phyloP scores from a whole-genome alignment of 1,140 invertebrate species.

The Diabrotica virgifera region DNA sequence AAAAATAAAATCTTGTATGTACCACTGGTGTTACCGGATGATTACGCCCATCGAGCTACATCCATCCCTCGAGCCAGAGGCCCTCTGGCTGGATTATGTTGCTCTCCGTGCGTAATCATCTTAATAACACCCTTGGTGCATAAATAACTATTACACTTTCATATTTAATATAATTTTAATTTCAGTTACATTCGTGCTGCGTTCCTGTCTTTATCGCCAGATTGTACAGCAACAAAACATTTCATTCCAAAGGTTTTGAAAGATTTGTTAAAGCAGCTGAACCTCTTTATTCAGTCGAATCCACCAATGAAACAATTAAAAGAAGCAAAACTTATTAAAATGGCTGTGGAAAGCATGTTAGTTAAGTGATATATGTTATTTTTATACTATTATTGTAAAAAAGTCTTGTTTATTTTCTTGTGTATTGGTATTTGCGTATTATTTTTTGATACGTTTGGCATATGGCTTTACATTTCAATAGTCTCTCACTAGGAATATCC shows the following conservation, averaged over 20 bases:
- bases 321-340: slow-evolving; percentile 74
- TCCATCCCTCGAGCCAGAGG: too few relatives aligned
- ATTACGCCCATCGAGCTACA: too few relatives aligned
- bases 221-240: slow-evolving; percentile 74
- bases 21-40: too few relatives aligned
- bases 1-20: too few relatives aligned
- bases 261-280: slow-evolving; percentile 71
- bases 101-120: too few relatives aligned
- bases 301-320: slow-evolving; percentile 66
- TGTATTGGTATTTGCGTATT: neutral
- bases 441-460: neutral
- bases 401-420: slow-evolving; percentile 4
- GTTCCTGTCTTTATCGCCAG: slow-evolving; percentile 75
- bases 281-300: slow-evolving; percentile 64
- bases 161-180: slow-evolving; percentile 28
- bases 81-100: too few relatives aligned
- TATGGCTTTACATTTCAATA: neutral
- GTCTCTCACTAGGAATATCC: too few relatives aligned
- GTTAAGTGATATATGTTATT: slow-evolving; percentile 12
- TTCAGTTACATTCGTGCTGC: slow-evolving; percentile 85
- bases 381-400: slow-evolving; percentile 1
- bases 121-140: too few relatives aligned
- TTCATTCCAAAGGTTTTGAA: slow-evolving; percentile 78
- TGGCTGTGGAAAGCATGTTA: slow-evolving; percentile 55
- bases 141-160: too few relatives aligned